These are phyloP conservation scores for Centruroides sculpturatus DNA, from an alignment of 1,140 invertebrate genomes.

Conservation along the genomic window DNA sequence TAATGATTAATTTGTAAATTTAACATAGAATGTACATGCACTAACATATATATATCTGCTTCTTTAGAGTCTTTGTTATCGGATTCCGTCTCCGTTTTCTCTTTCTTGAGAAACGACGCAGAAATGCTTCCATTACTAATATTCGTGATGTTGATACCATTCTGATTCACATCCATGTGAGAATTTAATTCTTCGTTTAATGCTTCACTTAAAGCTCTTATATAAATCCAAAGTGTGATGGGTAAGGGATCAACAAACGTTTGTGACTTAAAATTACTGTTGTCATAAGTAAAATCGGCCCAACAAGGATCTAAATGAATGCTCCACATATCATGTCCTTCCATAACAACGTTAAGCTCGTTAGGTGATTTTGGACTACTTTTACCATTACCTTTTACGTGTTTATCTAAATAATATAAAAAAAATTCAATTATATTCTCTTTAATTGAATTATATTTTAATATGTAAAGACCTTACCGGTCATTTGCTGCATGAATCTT, in stretches of 20 bases:
- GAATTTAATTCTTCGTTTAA: not conserved
- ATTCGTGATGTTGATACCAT: constrained; percentile 26
- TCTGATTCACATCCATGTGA: constrained; percentile 20
- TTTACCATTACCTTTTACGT: too few species aligned
- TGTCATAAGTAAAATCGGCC: constrained; percentile 73
- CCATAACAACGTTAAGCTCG: too few species aligned
- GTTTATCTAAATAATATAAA: too few species aligned
- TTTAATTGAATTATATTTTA: too few species aligned
- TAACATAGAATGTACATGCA: constrained; percentile 15
- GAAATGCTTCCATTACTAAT: not conserved
- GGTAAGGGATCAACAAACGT: constrained; percentile 84
- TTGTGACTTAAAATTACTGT: constrained; percentile 49
- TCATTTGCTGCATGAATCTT: constrained; percentile 56
- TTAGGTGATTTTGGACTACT: too few species aligned
- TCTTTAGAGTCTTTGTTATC: not conserved
- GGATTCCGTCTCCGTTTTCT: not conserved
- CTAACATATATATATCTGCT: constrained; percentile 14
- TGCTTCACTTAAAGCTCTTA: constrained; percentile 9
- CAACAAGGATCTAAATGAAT: constrained; percentile 75
- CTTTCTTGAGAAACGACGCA: too few species aligned
- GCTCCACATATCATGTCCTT: constrained; percentile 55
- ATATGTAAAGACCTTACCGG: constrained; percentile 32
- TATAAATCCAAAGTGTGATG: constrained; percentile 58
- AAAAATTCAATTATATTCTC: too few species aligned
- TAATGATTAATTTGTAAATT: constrained; percentile 75